Evolutionary conservation across 2,888 invertebrate species (phyloP).

Genomic region (Euplagia quadripunctaria): DNA sequence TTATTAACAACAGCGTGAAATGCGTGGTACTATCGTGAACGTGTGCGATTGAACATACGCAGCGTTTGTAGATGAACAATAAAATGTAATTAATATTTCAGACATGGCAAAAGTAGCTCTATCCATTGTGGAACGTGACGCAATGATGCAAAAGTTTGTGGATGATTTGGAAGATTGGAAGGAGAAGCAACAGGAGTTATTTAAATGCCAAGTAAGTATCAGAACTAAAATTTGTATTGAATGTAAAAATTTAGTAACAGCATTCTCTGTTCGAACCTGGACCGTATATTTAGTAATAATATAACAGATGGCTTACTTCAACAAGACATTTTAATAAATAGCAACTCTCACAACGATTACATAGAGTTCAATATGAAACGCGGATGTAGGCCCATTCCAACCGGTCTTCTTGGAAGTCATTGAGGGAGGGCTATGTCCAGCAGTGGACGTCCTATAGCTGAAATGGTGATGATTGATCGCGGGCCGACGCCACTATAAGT

Average conservation of each 20-base stretch:
- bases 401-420: no score
- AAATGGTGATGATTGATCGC: no score
- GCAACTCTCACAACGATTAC: not conserved
- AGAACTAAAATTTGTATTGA: not conserved
- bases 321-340: not conserved
- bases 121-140: slow-evolving; percentile 65
- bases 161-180: slow-evolving; percentile 92
- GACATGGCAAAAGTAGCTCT: slow-evolving; percentile 63
- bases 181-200: slow-evolving; percentile 89
- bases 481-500: not conserved
- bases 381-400: not conserved
- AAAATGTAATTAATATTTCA: slow-evolving; percentile 33
- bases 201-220: slow-evolving; percentile 84
- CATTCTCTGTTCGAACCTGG: not conserved
- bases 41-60: no score
- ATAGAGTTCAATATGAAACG: not conserved
- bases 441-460: no score
- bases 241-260: not conserved
- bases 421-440: no score
- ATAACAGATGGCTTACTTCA: not conserved
- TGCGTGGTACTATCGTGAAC: no score
- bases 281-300: no score
- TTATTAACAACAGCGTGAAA: no score
- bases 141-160: slow-evolving; percentile 85
- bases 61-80: not conserved